These are phyloP conservation scores for Ophioderma brevispina DNA, from an alignment of 35 echinoderm and acorn worm genomes.

Conservation along the genomic window DNA sequence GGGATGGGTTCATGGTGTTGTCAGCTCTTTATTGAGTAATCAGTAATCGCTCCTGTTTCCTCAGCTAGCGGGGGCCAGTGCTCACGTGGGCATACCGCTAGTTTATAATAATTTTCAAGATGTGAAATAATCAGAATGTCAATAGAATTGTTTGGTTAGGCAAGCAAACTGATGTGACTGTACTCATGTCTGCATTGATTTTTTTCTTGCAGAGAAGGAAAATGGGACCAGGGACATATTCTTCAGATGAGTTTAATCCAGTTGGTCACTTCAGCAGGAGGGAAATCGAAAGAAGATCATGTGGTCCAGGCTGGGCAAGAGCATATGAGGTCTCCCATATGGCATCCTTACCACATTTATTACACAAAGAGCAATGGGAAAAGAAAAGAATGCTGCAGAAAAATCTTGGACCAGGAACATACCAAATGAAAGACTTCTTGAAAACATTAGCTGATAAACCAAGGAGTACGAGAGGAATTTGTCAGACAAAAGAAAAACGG, in stretches of 20 bases:
- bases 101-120: no score
- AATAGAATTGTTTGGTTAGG: no score
- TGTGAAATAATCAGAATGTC: no score
- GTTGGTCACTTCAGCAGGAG: conserved; percentile 84
- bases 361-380: conserved; percentile 99
- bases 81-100: no score
- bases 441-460: conserved; percentile 57
- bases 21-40: no score
- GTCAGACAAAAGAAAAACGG: conserved; percentile 78
- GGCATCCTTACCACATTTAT: conserved; percentile 90
- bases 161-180: no score
- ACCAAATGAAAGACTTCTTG: conserved; percentile 95
- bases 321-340: conserved; percentile 83
- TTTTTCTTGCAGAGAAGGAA: conserved; percentile 77
- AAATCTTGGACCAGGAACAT: conserved; percentile 86
- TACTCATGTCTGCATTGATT: no score
- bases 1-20: no score
- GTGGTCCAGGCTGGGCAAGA: conserved; percentile 95
- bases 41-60: no score
- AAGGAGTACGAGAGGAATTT: conserved; percentile 84
- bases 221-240: conserved; percentile 82
- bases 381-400: conserved; percentile 90
- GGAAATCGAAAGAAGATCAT: conserved; percentile 78
- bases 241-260: conserved; percentile 44
- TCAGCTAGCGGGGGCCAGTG: no score